These are phyloP conservation scores for Tachyglossus aculeatus DNA, from an alignment of 2,797 vertebrate species.

Conservation along the genomic window DNA sequence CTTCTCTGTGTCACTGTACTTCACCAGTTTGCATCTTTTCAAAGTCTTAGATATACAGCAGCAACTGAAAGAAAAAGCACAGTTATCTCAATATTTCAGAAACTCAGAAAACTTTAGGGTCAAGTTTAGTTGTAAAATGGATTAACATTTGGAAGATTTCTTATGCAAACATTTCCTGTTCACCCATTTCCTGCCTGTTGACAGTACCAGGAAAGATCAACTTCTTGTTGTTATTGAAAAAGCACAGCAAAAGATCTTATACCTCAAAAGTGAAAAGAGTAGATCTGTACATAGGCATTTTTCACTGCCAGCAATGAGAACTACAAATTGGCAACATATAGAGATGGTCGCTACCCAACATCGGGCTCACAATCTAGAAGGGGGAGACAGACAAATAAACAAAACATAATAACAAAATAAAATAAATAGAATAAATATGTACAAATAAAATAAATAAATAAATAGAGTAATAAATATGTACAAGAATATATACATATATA, in stretches of 20 bases:
- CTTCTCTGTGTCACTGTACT: neutral
- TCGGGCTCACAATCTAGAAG: no score
- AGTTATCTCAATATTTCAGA: conserved; percentile 37
- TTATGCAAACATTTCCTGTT: conserved; percentile 37
- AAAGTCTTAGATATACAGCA: neutral
- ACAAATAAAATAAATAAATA: no score
- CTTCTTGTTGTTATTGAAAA: conserved; percentile 36
- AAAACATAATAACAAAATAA: no score
- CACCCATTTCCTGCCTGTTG: conserved; percentile 17
- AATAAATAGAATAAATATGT: no score
- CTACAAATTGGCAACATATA: no score
- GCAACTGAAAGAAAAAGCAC: neutral
- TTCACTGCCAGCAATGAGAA: conserved; percentile 40
- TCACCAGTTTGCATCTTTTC: neutral
- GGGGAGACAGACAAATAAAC: no score
- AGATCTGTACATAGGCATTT: conserved; percentile 30
- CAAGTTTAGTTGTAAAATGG: conserved; percentile 29
- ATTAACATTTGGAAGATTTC: conserved; percentile 31
- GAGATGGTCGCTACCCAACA: no score
- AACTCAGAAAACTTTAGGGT: conserved; percentile 16
- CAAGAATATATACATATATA: no score
- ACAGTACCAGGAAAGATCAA: conserved; percentile 27
- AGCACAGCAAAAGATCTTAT: conserved; percentile 36
- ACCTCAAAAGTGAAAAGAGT: conserved; percentile 34
- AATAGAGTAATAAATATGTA: no score